phyloP scores from a whole-genome alignment of 2,113 vertebrate genomes.

The Chaetodon auriga region DNA sequence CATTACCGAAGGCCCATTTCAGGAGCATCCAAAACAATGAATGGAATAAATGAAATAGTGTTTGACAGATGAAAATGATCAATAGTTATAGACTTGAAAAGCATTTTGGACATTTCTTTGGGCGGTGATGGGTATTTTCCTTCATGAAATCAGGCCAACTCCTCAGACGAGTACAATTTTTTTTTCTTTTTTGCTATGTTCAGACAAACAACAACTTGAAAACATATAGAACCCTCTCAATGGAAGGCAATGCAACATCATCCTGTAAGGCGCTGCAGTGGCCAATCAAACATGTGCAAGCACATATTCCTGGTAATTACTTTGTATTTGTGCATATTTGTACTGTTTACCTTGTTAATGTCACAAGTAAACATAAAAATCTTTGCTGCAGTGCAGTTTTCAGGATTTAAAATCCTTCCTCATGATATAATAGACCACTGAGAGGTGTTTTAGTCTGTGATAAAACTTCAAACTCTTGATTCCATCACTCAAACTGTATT shows the following conservation, averaged over 20 bases:
- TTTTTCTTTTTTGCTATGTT: no score
- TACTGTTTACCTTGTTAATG: background rate
- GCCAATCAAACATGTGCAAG: no score
- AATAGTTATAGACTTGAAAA: background rate
- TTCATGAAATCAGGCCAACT: background rate
- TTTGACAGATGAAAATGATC: no score
- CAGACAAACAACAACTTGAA: background rate
- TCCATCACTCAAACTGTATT: background rate
- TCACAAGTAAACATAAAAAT: background rate
- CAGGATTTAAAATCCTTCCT: background rate
- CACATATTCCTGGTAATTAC: no score
- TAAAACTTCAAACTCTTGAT: background rate
- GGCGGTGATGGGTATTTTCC: background rate
- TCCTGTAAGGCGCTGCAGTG: background rate
- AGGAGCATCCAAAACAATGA: no score
- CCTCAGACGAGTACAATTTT: background rate
- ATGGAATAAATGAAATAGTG: no score
- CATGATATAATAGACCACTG: background rate
- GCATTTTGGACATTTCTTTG: background rate
- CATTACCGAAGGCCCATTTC: no score
- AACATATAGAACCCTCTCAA: background rate
- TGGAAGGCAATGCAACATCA: background rate
- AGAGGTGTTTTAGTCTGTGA: background rate
- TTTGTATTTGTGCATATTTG: background rate
- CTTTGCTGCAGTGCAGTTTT: background rate